Conservation (phyloP, 2,797 vertebrate genomes). For the Cirrhinus mrigala region DNA sequence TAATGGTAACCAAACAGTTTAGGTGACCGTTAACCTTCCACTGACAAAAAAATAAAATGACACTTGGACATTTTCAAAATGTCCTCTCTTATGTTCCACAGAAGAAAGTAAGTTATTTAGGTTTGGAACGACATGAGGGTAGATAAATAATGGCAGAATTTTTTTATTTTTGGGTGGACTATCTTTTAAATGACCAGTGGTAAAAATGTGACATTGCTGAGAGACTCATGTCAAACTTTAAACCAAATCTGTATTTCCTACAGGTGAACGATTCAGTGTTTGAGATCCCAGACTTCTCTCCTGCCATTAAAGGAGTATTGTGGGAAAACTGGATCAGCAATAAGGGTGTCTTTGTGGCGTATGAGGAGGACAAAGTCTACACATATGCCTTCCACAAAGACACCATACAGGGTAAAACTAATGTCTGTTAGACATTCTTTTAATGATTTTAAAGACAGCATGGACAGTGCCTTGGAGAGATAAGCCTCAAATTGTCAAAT, state of each 20-base stretch:
- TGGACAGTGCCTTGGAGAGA: background rate
- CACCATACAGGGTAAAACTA: conserved; percentile 88
- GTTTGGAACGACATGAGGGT: background rate
- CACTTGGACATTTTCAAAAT: background rate
- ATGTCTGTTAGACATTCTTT: background rate
- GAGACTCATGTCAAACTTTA: background rate
- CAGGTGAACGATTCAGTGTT: conserved; percentile 85
- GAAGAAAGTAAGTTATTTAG: background rate
- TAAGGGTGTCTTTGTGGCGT: conserved; percentile 90
- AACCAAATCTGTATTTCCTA: conserved; percentile 39
- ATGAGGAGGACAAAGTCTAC: conserved; percentile 93
- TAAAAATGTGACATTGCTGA: background rate
- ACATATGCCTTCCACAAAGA: conserved; percentile 93
- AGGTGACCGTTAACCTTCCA: background rate
- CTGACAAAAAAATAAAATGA: too few relatives aligned
- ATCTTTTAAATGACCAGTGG: background rate
- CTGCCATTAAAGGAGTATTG: conserved; percentile 91
- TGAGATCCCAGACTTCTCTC: conserved; percentile 93
- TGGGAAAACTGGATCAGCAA: conserved; percentile 96
- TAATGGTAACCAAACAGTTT: background rate
- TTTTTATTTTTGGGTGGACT: background rate
- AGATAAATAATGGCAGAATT: background rate
- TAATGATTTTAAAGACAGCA: background rate
- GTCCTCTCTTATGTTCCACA: background rate
- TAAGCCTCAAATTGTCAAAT: background rate